Percentiles rank a stretch among this genome's conserved stretches.
Conservation (phyloP, 2,113 vertebrate species). For the Oplegnathus fasciatus region DNA sequence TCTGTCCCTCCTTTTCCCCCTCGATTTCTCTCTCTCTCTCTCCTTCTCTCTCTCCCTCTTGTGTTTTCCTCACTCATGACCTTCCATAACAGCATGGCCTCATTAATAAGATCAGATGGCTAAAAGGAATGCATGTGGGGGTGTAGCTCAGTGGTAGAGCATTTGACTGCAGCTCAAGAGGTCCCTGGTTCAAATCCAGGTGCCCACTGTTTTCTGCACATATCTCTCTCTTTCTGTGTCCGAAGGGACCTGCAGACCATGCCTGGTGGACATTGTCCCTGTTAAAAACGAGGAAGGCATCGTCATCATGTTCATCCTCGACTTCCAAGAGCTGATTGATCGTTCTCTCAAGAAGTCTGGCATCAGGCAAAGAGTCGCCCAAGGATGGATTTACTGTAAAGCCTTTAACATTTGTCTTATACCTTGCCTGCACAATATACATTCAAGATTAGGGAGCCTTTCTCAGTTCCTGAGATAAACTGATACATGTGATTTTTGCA, state of each 20-base stretch:
- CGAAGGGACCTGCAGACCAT: conserved; percentile 92
- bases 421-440: neutral
- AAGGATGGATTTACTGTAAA: conserved; percentile 87
- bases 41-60: conserved; percentile 58
- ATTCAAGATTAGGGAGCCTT: neutral
- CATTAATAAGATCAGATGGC: conserved; percentile 73
- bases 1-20: conserved; percentile 56
- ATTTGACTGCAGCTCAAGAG: conserved; percentile 88
- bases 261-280: conserved; percentile 94
- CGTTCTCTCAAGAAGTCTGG: conserved; percentile 79
- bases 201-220: conserved; percentile 74
- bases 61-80: neutral
- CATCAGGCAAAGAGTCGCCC: conserved; percentile 88
- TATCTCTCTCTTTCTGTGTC: neutral
- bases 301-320: conserved; percentile 99
- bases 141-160: conserved; percentile 85
- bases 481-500: neutral
- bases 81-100: neutral
- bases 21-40: neutral
- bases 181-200: conserved; percentile 85
- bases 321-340: conserved; percentile 93
- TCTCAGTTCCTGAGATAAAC: neutral
- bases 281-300: conserved; percentile 94
- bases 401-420: neutral
- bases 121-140: fast-evolving